A percentile compares a stretch with the other conserved stretches of the same genome.
phyloP scores from a whole-genome alignment of 1,140 invertebrate genomes.

The Drosophila nigromelanica region DNA sequence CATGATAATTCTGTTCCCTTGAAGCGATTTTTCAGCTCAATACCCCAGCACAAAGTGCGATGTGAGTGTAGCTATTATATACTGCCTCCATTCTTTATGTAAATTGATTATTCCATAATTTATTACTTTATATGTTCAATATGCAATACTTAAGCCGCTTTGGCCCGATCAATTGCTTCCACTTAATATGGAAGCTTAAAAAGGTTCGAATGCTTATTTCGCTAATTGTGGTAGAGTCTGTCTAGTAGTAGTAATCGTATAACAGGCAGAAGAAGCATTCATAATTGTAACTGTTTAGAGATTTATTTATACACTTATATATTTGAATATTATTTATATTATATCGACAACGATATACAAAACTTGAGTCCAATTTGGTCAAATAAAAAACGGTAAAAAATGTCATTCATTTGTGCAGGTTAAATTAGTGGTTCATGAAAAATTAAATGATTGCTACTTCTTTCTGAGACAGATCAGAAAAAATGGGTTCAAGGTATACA shows the following conservation, averaged over 20 bases:
- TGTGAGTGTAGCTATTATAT: background rate
- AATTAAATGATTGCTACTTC: no score
- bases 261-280: background rate
- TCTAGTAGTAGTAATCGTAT: background rate
- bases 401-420: no score
- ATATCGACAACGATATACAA: no score
- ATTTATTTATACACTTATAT: no score
- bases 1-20: background rate
- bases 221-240: background rate
- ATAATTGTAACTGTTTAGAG: no score
- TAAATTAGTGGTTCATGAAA: no score
- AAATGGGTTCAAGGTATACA: no score
- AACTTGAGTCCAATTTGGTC: no score
- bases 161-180: background rate
- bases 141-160: background rate
- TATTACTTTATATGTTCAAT: slow-evolving; percentile 5
- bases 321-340: no score
- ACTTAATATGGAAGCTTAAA: background rate
- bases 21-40: slow-evolving; percentile 10
- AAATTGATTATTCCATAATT: slow-evolving; percentile 13
- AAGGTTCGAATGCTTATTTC: background rate
- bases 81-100: background rate
- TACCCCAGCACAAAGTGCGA: background rate
- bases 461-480: no score
- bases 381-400: no score